Percentiles rank a stretch among this genome's conserved stretches.
Evolutionary conservation across 2,113 vertebrate species (phyloP).

Genomic region (Corvus moneduloides): DNA sequence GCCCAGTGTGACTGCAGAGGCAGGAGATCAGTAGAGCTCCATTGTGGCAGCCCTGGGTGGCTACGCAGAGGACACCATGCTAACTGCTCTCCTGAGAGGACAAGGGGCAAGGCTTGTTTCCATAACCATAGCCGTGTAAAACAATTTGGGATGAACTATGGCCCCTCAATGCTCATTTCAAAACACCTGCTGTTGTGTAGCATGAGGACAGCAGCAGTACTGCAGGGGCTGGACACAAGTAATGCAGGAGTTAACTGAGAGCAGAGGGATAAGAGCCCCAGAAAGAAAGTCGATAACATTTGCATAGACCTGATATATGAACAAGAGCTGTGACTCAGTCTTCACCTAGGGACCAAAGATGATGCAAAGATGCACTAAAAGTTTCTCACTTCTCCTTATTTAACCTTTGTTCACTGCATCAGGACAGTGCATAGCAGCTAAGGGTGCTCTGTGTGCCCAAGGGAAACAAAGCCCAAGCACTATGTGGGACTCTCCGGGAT

Average conservation of each 20-base stretch:
- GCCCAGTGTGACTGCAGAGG: not conserved
- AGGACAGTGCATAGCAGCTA: not conserved
- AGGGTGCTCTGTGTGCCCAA: not conserved
- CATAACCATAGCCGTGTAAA: not conserved
- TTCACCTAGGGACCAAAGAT: not conserved
- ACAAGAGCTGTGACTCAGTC: not conserved
- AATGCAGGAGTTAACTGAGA: not conserved
- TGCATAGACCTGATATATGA: not conserved
- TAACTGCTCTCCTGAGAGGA: not conserved
- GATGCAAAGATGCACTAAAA: not conserved
- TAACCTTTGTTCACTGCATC: not conserved
- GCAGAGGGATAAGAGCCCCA: not conserved
- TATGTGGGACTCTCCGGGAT: accelerated
- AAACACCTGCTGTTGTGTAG: not conserved
- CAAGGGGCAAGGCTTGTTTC: not conserved
- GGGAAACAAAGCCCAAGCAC: not conserved
- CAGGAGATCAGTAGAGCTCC: not conserved
- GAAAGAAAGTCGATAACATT: not conserved
- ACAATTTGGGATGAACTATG: not conserved
- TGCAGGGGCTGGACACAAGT: not conserved
- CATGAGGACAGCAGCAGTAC: not conserved
- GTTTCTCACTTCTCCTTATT: not conserved
- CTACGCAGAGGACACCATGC: accelerated
- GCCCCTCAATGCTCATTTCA: not conserved
- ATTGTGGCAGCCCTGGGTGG: not conserved